Percentiles rank a stretch among this genome's conserved stretches.
phyloP scores from a whole-genome alignment of 1,140 invertebrate species.

The Plodia interpunctella region DNA sequence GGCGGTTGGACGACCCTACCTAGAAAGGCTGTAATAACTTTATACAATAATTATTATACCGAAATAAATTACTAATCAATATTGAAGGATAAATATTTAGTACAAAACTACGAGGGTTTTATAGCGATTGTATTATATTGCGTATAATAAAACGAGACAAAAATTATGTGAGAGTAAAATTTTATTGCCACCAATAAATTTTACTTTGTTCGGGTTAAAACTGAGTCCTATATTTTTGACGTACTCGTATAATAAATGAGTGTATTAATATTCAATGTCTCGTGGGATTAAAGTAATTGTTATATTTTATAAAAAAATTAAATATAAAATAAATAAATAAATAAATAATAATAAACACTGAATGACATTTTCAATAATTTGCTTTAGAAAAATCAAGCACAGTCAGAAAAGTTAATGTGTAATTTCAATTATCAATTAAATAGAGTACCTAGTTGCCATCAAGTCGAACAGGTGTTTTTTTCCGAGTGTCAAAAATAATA shows the following conservation, averaged over 20 bases:
- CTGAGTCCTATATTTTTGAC: conserved; percentile 12
- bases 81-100: too few relatives aligned
- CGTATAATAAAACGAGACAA: conserved; percentile 2
- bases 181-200: conserved; percentile 10
- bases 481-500: too few relatives aligned
- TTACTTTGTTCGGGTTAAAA: conserved; percentile 26
- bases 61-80: too few relatives aligned
- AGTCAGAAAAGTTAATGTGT: too few relatives aligned
- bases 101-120: neutral
- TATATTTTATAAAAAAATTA: neutral
- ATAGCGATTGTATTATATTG: neutral
- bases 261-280: conserved; percentile 33
- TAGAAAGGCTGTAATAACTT: conserved; percentile 20
- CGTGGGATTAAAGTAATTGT: neutral
- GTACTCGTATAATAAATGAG: conserved; percentile 34
- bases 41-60: conserved; percentile 5
- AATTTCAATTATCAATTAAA: too few relatives aligned
- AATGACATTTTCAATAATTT: too few relatives aligned
- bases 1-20: neutral
- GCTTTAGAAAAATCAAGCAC: too few relatives aligned
- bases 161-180: conserved; percentile 3
- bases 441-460: too few relatives aligned
- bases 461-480: too few relatives aligned
- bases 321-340: too few relatives aligned
- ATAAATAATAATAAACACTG: too few relatives aligned